Conservation (phyloP, 2,888 invertebrate genomes). For the Venustoraphidia nigricollis region DNA sequence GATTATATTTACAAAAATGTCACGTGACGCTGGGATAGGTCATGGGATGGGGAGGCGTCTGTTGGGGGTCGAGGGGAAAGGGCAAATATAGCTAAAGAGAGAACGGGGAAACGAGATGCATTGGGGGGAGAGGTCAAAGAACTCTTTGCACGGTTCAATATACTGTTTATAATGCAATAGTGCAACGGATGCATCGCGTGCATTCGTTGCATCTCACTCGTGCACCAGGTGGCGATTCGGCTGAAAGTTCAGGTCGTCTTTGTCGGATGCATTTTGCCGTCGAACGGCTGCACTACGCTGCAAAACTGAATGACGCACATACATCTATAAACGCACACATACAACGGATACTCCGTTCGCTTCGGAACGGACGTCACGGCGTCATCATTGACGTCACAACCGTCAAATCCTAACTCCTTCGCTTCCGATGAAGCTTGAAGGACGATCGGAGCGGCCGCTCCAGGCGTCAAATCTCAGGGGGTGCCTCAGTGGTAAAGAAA, state of each 20-base stretch:
- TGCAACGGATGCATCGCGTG: not conserved
- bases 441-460: too few relatives aligned
- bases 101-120: not conserved
- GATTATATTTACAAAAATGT: not conserved
- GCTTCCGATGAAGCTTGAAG: too few relatives aligned
- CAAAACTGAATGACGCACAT: conserved; percentile 11
- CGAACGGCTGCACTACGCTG: conserved; percentile 6
- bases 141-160: conserved; percentile 8
- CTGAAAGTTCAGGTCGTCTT: not conserved
- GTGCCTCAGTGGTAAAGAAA: too few relatives aligned
- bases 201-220: not conserved
- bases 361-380: too few relatives aligned
- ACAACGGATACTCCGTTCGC: too few relatives aligned
- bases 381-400: too few relatives aligned
- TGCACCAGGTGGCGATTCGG: not conserved
- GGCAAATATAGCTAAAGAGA: not conserved
- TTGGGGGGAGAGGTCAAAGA: not conserved
- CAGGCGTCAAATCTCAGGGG: too few relatives aligned
- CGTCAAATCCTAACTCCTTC: too few relatives aligned
- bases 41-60: not conserved
- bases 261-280: too few relatives aligned
- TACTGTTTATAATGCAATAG: conserved; percentile 10
- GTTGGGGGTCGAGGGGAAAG: not conserved
- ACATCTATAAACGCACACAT: too few relatives aligned
- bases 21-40: not conserved